These are phyloP conservation scores for Pygoscelis antarcticus DNA, from an alignment of 2,113 vertebrate genomes.

Conservation along the genomic window DNA sequence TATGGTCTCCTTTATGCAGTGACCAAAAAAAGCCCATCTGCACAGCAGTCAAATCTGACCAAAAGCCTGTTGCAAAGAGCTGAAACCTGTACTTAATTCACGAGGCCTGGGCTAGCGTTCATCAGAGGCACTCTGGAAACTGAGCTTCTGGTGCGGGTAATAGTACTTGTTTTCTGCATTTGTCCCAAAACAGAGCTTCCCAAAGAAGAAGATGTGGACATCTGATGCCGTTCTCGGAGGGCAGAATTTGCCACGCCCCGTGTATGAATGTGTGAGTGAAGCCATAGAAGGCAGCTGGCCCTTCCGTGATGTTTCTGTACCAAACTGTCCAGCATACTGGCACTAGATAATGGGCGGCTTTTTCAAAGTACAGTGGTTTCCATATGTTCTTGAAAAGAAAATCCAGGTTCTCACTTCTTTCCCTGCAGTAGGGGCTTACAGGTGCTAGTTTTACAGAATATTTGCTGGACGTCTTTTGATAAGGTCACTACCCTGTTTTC, in stretches of 20 bases:
- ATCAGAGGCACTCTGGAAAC: accelerated
- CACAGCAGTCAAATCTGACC: background rate
- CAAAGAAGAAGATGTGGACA: background rate
- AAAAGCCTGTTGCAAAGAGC: background rate
- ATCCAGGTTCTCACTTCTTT: background rate
- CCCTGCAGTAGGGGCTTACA: background rate
- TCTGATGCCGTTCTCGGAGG: background rate
- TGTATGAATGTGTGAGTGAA: background rate
- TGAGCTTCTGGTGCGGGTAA: background rate
- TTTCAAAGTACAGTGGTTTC: background rate
- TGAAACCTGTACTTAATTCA: background rate
- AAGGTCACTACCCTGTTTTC: background rate
- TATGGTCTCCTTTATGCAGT: background rate
- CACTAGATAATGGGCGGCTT: background rate
- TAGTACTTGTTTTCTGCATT: background rate
- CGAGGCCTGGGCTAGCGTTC: background rate
- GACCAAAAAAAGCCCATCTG: background rate
- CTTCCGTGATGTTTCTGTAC: background rate
- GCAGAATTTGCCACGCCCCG: background rate
- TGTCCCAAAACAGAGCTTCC: background rate
- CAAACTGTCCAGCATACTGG: background rate
- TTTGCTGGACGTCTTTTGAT: background rate
- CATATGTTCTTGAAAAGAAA: background rate
- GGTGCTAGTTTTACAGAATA: background rate
- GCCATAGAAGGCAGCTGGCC: background rate